Percentiles rank a stretch among this genome's conserved stretches.
Evolutionary conservation across 1,140 invertebrate species (phyloP).

Genomic region (Bombus pascuorum): DNA sequence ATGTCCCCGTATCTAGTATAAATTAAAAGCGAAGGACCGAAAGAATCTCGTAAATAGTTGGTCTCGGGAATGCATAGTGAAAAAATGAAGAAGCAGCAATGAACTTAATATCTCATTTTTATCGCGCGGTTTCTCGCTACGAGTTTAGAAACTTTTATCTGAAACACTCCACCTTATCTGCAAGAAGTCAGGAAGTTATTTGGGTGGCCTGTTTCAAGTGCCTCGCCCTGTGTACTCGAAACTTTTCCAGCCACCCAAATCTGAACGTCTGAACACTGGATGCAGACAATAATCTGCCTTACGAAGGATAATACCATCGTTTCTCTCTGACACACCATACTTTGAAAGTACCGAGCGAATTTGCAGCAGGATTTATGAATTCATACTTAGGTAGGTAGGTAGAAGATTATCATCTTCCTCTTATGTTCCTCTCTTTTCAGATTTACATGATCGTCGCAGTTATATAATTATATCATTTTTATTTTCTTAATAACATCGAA

Average conservation of each 20-base stretch:
- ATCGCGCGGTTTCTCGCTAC: not conserved
- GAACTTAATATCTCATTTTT: constrained; percentile 19
- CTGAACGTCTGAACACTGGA: constrained; percentile 5
- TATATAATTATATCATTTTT: not conserved
- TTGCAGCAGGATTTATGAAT: too few species aligned
- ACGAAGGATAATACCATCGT: not conserved
- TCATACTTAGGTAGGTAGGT: not conserved
- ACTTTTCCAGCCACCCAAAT: constrained; percentile 7
- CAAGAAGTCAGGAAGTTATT: constrained; percentile 17
- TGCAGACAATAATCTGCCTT: constrained; percentile 19
- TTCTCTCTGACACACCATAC: not conserved
- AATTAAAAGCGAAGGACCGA: not conserved
- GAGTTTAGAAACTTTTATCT: constrained; percentile 23
- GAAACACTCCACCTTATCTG: constrained; percentile 14
- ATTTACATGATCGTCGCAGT: not conserved
- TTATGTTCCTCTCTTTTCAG: not conserved
- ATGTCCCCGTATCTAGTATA: not conserved
- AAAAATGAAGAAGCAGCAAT: not conserved
- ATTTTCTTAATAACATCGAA: not conserved
- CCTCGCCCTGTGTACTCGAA: constrained; percentile 9
- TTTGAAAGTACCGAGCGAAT: not conserved
- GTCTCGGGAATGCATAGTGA: too few species aligned
- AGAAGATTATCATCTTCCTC: not conserved
- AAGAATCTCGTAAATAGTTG: not conserved
- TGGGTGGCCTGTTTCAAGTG: not conserved